Base-by-base conservation (phyloP, 64 coral and sea anemone genomes). In the Pocillopora verrucosa region DNA sequence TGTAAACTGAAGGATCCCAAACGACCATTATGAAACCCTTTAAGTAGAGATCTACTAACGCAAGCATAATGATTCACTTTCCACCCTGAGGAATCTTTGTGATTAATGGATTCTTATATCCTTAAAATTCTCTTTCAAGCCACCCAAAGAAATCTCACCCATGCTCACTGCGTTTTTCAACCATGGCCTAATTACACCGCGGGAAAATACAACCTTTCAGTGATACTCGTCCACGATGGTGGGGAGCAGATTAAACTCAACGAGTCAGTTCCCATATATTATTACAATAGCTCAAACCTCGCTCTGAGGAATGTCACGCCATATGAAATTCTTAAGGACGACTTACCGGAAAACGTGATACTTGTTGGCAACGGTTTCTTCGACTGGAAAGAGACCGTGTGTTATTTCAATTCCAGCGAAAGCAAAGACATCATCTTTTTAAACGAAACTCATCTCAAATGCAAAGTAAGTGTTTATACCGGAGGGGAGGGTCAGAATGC, bases 161-260 rank as follows among this genome's bases (percentile, higher is more conserved):
- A 88, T 17, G 86, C 72, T 17, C 59, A 12, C 7, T 88, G 86
- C 45, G 74, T 60, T 10, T 77, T 88, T 19, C 14, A 15, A 88
- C 60, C 81, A 3, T 88, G 70, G 86, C 34, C 12, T 4, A 76
- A 77, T 76, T 88, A 75, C 56, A 88, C 72, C 60, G 56, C 74
- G 3, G 86, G 86, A 41, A 17, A n/a, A n/a, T 88, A 88, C n/a
- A 88, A 88, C 86, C 34, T 88, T 14, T 88, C 56, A 30, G 34
- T 88, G 36, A 35, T 25, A 51, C n/a, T 84, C 41, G 34, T 64
- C 61, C 62, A 84, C 34, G n/a, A 36, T 22, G 34, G 38, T 36
- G 7, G 70, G 20, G 12, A 34, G 11, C 16, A 45, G 19, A 17
- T 84, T 36, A 84, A 35, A 36, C 67, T 36, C 81, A 84, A 84